A percentile compares a stretch with the other conserved stretches of the same genome.
These are phyloP conservation scores for Lepidocolaptes lacrymiger DNA, from an alignment of 2,797 vertebrate genomes.

Conservation along the genomic window DNA sequence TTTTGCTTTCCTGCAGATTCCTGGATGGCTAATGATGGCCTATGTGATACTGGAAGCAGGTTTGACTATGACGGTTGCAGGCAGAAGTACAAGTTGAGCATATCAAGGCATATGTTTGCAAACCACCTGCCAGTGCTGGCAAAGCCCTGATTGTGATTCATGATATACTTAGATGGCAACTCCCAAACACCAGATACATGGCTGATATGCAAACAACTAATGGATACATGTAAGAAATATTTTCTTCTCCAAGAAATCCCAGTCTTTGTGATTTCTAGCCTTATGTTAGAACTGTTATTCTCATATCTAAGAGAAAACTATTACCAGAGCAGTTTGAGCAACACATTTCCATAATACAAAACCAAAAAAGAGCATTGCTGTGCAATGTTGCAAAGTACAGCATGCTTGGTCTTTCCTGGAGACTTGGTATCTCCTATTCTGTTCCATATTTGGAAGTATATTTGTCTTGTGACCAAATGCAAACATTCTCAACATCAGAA, in stretches of 20 bases:
- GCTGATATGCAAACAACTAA: neutral
- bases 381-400: neutral
- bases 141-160: neutral
- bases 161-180: neutral
- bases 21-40: conserved; percentile 45
- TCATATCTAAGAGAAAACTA: neutral
- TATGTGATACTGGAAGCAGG: neutral
- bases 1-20: neutral
- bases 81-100: neutral
- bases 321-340: neutral
- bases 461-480: neutral
- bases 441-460: neutral
- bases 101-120: neutral
- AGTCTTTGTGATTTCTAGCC: neutral
- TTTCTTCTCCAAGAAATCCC: neutral
- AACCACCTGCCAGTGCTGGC: neutral
- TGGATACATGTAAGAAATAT: conserved; percentile 61
- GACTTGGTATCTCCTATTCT: neutral
- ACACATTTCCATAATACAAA: neutral
- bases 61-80: neutral
- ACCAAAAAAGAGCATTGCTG: neutral
- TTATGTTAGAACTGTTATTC: neutral
- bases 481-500: neutral
- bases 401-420: neutral
- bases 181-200: neutral